Base-by-base conservation (phyloP, 2,888 invertebrate genomes). In the Folsomia manolachei region DNA sequence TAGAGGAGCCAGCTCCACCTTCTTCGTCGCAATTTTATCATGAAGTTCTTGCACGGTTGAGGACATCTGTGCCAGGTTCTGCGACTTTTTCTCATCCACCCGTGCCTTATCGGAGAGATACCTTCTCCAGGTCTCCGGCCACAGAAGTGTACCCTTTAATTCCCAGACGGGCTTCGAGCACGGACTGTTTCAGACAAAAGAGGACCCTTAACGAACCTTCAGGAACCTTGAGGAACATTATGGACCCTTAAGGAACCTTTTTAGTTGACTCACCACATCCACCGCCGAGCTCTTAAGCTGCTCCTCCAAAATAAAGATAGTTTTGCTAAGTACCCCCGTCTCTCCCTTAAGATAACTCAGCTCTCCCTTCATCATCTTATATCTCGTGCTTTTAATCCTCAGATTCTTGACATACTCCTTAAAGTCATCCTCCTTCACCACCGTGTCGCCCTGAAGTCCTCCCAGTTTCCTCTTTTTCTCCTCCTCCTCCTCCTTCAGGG, bases 401-500 rank as follows among this genome's bases (percentile, higher is more conserved):
- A 95, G 85, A 79, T 91, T 90, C 82, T 90, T 90, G 19, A 95
- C 91, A 83, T 94, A 94, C 79, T 90, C 89, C 84, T 94, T 93
- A 82, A 94, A 89, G 85, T 94, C 92, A 75, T 93, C 93, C 26
- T 92, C 93, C 80, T 90, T 88, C 24, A 92, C 86, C 23, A 91
- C 88, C 71, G 89, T 89, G 75, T 90, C 90, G 1, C 90, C 91
- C 61, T 85, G 86, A 39, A 84, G 73, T 68, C 84, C 83, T 76
- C 83, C 82, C 51, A 86, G 82, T 60, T 85, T 82, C 1, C 83
- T 83, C 75, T 84, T 83, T 80, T 86, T 87, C 75, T 86, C 85
- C 74, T 88, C 87, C 1, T 90, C 83, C 27, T 88, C 88, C 23
- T 87, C 87, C 81, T 90, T 89, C 26, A 89, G 83, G 27, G 87